Percentiles rank a stretch among this genome's conserved stretches.
phyloP scores from a whole-genome alignment of 2,797 vertebrate species.

The Anguilla obscura region DNA sequence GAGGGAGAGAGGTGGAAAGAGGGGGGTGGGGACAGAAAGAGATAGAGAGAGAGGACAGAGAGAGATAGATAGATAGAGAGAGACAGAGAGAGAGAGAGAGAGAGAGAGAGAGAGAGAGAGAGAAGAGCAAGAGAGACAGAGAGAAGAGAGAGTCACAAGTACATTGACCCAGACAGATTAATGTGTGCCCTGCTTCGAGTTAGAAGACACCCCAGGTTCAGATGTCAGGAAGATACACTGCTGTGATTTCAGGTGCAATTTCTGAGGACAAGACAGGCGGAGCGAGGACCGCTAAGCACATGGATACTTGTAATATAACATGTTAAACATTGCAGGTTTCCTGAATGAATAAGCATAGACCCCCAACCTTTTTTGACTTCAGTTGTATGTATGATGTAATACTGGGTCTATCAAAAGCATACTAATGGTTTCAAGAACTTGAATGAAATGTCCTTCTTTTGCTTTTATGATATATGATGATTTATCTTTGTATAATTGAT shows the following conservation, averaged over 20 bases:
- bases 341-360: background rate
- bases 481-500: background rate
- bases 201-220: constrained; percentile 33
- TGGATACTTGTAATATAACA: background rate
- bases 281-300: background rate
- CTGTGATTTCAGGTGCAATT: background rate
- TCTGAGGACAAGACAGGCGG: background rate
- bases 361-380: background rate
- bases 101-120: constrained; percentile 62
- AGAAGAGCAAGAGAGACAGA: constrained; percentile 60
- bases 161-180: constrained; percentile 49
- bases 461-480: background rate
- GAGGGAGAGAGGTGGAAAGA: constrained; percentile 57
- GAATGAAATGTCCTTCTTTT: background rate
- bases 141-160: constrained; percentile 61
- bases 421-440: background rate
- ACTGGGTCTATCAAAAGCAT: no score
- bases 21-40: constrained; percentile 37
- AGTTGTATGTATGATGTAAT: background rate
- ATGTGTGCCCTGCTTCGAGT: constrained; percentile 34
- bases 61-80: constrained; percentile 54
- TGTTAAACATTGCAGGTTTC: background rate
- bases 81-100: constrained; percentile 66
- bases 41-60: no score
- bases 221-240: background rate